A percentile compares a stretch with the other conserved stretches of the same genome.
These are phyloP conservation scores for Galleria mellonella DNA, from an alignment of 1,140 invertebrate species.

Conservation along the genomic window DNA sequence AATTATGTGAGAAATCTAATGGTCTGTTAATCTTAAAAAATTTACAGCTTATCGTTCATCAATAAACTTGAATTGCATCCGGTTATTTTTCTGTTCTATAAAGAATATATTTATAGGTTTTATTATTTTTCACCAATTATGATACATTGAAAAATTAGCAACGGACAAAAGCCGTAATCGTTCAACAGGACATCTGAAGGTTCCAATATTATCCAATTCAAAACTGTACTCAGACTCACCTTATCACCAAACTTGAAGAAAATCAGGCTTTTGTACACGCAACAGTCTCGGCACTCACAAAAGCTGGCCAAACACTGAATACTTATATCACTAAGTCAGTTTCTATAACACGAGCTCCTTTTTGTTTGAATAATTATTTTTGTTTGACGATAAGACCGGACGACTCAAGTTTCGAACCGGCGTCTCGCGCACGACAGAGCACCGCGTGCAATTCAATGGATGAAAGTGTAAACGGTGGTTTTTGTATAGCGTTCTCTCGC, in stretches of 20 bases:
- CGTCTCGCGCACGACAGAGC: constrained; percentile 49
- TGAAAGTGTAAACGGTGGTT: constrained; percentile 71
- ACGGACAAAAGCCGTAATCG: no score
- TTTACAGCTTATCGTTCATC: no score
- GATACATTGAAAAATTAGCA: no score
- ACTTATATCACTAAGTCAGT: constrained; percentile 20
- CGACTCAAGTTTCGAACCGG: constrained; percentile 50
- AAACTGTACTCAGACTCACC: constrained; percentile 11
- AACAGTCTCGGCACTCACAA: constrained; percentile 13
- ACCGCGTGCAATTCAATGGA: constrained; percentile 70
- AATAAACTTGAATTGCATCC: no score
- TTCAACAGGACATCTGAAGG: no score
- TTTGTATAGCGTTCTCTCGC: constrained; percentile 67
- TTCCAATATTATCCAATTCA: no score
- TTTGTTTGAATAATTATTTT: constrained; percentile 32
- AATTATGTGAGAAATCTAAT: no score
- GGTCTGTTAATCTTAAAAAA: no score
- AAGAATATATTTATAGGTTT: no score
- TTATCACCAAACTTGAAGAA: background rate
- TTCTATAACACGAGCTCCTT: constrained; percentile 20
- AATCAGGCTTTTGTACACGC: constrained; percentile 3
- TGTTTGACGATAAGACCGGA: constrained; percentile 41
- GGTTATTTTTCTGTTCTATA: no score
- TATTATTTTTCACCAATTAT: no score
- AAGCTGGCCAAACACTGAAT: constrained; percentile 18